Evolutionary conservation across 64 coral and sea anemone genomes (phyloP), one percentile per base, ranked within the genome.

Genomic region (Trachythela sp.): DNA sequence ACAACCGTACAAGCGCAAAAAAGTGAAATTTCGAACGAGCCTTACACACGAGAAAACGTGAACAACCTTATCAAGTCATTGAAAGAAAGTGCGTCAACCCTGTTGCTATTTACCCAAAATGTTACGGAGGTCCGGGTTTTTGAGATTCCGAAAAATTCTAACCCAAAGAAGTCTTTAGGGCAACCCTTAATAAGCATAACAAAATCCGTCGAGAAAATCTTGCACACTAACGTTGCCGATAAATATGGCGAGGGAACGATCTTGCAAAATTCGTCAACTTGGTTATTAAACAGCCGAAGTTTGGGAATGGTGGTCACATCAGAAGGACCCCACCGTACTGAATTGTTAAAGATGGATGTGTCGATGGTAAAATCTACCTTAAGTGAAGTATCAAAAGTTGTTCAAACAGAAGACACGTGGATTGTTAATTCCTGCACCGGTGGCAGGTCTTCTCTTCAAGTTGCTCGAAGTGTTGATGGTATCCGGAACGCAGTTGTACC

Each of bases 31-130:
- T 80, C 75, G 0, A 80, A 80, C 32, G 33, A 39, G 3, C 59
- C 59, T 36, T 80, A 39, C 75, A 38, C 75, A 0, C 7, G 33
- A 38, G 33, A 80, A 8, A 39, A 80, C 38, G 37, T 80, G 9
- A 38, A 17, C 26, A 35, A 80, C 20, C 32, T 80, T 35, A 35
- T 80, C 32, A 35, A 80, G 75, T 80, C 75, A 1, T 80, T 80
- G 37, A 35, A 39, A 36, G 37, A 35, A 18, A 80, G 75, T 39
- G 75, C 75, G 15, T 35, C 32, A 18, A 38, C 75, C 8, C 75
- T 80, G 30, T 80, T 80, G 75, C 33, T 80, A 9, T 80, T 80
- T 36, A 39, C 75, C 33, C 75, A 80, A 37, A 80, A 80, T 20
- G 75, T 80, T 30, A 80, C 32, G 31, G 37, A 38, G 15, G 75